Base-by-base conservation (phyloP, 2,113 vertebrate species). In the Arenaria interpres region DNA sequence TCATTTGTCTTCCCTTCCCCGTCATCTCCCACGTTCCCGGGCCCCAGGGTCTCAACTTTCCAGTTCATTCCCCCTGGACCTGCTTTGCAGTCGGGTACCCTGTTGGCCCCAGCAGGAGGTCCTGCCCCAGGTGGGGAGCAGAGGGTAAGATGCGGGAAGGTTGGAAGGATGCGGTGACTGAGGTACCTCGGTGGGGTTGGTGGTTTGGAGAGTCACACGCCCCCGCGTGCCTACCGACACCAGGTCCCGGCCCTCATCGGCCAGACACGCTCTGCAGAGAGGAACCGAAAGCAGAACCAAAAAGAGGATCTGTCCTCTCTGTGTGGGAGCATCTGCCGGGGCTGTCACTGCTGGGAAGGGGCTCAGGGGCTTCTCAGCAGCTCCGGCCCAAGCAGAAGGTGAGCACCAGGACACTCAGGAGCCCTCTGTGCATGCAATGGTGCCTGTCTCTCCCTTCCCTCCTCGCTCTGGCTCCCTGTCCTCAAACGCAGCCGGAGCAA, bases 221-320 rank as follows among this genome's bases (percentile, higher is more conserved):
- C 64, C 43, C 4, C 46, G 0, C 0, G 1, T 59, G 23, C 75
- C 48, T 79, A 66, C 45, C 1, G 0, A 48, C 66, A 30, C 48
- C 77, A 48, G 50, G 60, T 72, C 81, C 67, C 1, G 0, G 67
- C 3, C 6, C 63, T 53, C 23, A 1, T 10, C 25, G 5, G 7
- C 39, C 79, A 51, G 79, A 69, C 3, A 1, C 0, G 9, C 39
- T 56, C 56, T 67, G 85, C 85, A 43, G 89, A 78, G 76, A 46
- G n/a, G 81, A 94, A 94, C 79, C 1, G 62, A 96, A 96, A 96
- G 91, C 83, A 94, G 94, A 97, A 97, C 46, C 63, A 94, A 92
- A 95, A 95, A 91, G 89, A 86, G 89, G 95, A 96, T 91, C 72
- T 72, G 71, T 59, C 57, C 74, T 83, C 48, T 63, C 35, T 16